phyloP scores from a whole-genome alignment of 2,113 vertebrate genomes.

The Planiliza haematocheilus region DNA sequence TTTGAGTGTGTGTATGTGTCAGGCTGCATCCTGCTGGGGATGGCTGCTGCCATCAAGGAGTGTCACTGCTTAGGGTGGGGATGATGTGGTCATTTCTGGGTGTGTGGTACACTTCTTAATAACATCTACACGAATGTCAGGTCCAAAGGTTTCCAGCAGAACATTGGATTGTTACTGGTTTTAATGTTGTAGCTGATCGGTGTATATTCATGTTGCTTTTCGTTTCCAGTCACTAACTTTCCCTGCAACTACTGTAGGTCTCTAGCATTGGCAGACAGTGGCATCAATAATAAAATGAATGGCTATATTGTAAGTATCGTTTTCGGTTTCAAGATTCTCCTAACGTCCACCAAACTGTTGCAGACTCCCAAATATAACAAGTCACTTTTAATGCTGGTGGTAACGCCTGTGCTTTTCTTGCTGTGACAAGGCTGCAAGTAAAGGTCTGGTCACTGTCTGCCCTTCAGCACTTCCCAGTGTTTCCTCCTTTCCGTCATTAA shows the following conservation, averaged over 20 bases:
- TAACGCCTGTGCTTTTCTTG: background rate
- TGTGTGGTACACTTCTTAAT: no score
- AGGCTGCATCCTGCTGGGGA: no score
- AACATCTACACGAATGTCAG: no score
- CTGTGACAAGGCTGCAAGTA: background rate
- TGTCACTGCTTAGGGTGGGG: no score
- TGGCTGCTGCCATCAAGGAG: no score
- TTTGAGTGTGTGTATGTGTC: no score
- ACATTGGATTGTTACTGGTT: no score
- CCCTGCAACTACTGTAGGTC: background rate
- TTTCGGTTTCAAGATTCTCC: background rate
- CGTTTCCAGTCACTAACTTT: background rate
- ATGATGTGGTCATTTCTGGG: no score
- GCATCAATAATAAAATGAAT: background rate
- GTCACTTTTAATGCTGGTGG: no score
- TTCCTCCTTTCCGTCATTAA: background rate
- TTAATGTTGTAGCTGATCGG: background rate
- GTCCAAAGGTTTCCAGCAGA: no score
- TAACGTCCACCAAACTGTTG: no score
- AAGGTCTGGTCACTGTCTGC: slow-evolving; percentile 5
- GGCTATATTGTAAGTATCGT: background rate
- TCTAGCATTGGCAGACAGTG: background rate
- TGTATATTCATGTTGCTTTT: background rate
- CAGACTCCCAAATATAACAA: no score
- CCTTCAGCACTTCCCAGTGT: background rate